Conservation (phyloP, 2,113 vertebrate genomes). For the Equus przewalskii region DNA sequence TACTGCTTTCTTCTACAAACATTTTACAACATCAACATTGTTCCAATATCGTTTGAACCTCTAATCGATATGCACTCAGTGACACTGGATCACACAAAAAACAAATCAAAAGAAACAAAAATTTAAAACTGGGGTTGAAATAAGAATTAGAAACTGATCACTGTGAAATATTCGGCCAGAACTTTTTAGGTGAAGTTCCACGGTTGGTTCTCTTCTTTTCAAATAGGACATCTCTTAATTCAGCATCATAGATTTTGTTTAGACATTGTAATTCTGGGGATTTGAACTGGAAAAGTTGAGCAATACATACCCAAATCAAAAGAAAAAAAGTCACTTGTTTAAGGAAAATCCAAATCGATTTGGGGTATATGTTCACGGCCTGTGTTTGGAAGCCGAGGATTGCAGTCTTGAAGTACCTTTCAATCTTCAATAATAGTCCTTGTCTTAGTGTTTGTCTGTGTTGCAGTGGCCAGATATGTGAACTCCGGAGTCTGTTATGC, state of each 20-base stretch:
- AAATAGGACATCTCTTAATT: slow-evolving; percentile 35
- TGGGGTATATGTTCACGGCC: not conserved
- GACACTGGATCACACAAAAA: not conserved
- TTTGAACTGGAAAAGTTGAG: not conserved
- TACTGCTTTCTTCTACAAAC: not conserved
- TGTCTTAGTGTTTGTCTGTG: not conserved
- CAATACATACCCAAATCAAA: not conserved
- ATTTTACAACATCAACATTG: not conserved
- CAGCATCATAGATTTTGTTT: slow-evolving; percentile 7
- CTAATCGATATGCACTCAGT: not conserved
- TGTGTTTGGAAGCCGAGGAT: not conserved
- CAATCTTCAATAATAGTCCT: not conserved
- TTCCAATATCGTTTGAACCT: not conserved
- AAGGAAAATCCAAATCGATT: slow-evolving; percentile 38
- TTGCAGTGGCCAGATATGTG: not conserved
- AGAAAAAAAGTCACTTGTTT: not conserved
- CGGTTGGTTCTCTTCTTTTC: not conserved
- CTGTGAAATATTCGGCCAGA: not conserved
- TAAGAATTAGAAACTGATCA: not conserved
- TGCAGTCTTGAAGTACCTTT: slow-evolving; percentile 21
- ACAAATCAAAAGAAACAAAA: not conserved
- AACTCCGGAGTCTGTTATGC: slow-evolving; percentile 20
- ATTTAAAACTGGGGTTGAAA: not conserved
- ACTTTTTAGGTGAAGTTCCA: not conserved
- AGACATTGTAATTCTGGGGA: not conserved